A percentile compares a stretch with the other conserved stretches of the same genome.
Evolutionary conservation across 2,888 invertebrate genomes (phyloP).

Genomic region (Alitta virens): DNA sequence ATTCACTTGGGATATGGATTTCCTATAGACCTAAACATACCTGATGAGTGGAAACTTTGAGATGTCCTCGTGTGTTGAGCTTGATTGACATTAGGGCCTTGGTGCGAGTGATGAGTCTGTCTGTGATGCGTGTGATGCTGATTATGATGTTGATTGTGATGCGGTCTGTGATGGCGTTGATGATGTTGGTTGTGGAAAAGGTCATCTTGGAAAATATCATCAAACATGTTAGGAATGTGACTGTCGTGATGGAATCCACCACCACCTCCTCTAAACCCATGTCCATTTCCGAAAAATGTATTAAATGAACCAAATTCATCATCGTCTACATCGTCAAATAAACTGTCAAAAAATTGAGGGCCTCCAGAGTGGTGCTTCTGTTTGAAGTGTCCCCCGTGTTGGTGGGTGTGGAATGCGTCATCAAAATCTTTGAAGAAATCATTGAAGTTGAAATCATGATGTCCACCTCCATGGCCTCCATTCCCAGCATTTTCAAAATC

Average conservation of each 20-base stretch:
- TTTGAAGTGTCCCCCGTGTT: constrained; percentile 30
- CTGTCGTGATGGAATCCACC: constrained; percentile 15
- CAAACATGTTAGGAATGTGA: constrained; percentile 7
- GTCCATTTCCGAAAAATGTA: constrained; percentile 29
- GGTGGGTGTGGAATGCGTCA: constrained; percentile 36
- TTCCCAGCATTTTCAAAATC: constrained; percentile 37
- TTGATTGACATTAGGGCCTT: not conserved
- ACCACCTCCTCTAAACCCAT: constrained; percentile 26
- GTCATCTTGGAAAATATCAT: constrained; percentile 5
- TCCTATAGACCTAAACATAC: not conserved
- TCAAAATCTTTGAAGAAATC: constrained; percentile 50
- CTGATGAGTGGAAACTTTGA: not conserved
- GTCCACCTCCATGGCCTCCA: constrained; percentile 34
- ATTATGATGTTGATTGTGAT: not conserved
- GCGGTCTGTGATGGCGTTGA: constrained; percentile 7
- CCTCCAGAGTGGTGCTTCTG: constrained; percentile 28
- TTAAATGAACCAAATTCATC: constrained; percentile 47
- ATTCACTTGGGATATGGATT: not conserved
- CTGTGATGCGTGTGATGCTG: not conserved
- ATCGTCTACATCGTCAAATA: constrained; percentile 49
- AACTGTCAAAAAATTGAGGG: constrained; percentile 51
- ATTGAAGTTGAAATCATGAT: constrained; percentile 51
- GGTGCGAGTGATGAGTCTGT: not conserved
- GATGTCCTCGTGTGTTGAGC: not conserved
- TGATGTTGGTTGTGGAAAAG: constrained; percentile 21